Conservation (phyloP, 2,797 vertebrate species). For the Crotalus adamanteus region DNA sequence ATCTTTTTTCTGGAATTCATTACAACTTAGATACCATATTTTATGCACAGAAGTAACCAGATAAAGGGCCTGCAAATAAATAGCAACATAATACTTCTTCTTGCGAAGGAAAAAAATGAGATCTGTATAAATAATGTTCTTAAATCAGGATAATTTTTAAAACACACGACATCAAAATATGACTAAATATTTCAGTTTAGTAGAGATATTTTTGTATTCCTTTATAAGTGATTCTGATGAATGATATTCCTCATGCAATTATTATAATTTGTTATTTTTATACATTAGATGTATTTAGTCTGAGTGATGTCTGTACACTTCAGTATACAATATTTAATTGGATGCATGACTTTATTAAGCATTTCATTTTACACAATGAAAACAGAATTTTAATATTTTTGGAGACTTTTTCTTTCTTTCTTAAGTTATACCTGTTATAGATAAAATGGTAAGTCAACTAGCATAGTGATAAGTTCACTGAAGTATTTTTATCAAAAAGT, state of each 20-base stretch:
- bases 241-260: background rate
- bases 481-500: conserved; percentile 40
- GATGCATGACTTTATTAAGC: background rate
- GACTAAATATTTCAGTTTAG: background rate
- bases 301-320: background rate
- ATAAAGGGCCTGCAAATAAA: background rate
- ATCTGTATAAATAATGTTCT: conserved; percentile 11
- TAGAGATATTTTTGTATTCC: background rate
- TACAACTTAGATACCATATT: background rate
- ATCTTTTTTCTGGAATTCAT: background rate
- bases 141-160: conserved; percentile 25
- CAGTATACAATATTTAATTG: background rate
- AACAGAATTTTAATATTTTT: conserved; percentile 50
- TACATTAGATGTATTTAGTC: background rate
- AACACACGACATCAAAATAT: background rate
- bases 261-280: conserved; percentile 39
- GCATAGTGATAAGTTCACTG: conserved; percentile 26
- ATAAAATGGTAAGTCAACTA: conserved; percentile 29
- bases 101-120: conserved; percentile 28
- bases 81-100: background rate
- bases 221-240: background rate
- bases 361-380: conserved; percentile 50
- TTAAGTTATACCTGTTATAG: conserved; percentile 41
- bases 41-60: conserved; percentile 16
- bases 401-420: conserved; percentile 43